phyloP scores from a whole-genome alignment of 2,797 vertebrate genomes.

The Geotrypetes seraphini region DNA sequence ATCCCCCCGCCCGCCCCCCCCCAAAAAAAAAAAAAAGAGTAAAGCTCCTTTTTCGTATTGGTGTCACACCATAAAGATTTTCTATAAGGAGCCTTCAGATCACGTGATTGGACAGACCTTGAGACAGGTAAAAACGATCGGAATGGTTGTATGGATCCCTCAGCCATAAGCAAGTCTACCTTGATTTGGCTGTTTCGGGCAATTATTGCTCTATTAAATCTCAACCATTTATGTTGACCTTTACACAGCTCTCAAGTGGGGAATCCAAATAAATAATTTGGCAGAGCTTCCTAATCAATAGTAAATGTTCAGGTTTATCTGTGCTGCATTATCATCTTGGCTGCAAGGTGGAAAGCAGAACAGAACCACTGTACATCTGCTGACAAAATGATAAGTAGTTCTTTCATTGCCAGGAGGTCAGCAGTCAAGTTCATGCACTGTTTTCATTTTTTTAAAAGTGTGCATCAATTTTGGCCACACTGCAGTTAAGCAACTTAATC shows the following conservation, averaged over 20 bases:
- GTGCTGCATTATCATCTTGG: slow-evolving; percentile 39
- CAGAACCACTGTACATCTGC: slow-evolving; percentile 30
- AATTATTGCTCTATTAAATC: slow-evolving; percentile 12
- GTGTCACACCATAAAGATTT: too few species aligned
- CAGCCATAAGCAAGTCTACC: slow-evolving; percentile 3
- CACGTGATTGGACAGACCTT: not conserved
- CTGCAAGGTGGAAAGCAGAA: slow-evolving; percentile 20
- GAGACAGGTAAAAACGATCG: not conserved
- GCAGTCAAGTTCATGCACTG: too few species aligned
- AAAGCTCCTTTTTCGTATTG: too few species aligned
- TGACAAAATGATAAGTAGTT: slow-evolving; percentile 28
- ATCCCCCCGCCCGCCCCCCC: too few species aligned
- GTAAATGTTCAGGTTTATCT: slow-evolving; percentile 44
- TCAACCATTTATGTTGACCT: slow-evolving; percentile 34
- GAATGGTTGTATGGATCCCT: slow-evolving; percentile 9
- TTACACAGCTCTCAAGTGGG: slow-evolving; percentile 36
- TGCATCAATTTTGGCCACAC: too few species aligned
- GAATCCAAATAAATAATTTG: slow-evolving; percentile 39
- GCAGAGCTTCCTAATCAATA: slow-evolving; percentile 47
- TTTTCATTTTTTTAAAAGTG: too few species aligned
- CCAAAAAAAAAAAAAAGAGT: too few species aligned
- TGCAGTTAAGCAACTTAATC: slow-evolving; percentile 13
- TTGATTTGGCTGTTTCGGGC: slow-evolving; percentile 21
- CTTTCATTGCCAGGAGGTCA: too few species aligned
- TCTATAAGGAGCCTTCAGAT: too few species aligned